Conservation (phyloP, 2,888 invertebrate species). For the Macaria liturata region DNA sequence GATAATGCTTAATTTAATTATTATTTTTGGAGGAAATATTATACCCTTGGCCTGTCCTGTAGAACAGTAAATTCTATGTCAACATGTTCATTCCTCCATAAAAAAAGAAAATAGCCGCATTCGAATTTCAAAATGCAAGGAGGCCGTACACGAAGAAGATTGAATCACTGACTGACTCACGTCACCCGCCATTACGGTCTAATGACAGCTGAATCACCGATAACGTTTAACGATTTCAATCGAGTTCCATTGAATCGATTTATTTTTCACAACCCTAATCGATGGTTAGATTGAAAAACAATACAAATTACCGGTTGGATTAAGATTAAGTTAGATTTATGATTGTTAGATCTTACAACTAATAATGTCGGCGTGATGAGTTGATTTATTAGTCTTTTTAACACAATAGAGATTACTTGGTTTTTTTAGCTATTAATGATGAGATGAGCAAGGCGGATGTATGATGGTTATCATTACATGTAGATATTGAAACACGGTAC, state of each 20-base stretch:
- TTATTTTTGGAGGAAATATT: too few species aligned
- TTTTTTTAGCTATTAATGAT: neutral
- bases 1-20: too few species aligned
- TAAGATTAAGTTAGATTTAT: conserved; percentile 1
- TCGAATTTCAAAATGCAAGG: conserved; percentile 30
- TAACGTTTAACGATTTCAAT: conserved; percentile 39
- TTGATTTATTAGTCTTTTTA: neutral
- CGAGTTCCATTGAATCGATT: conserved; percentile 39
- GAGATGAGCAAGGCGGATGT: too few species aligned
- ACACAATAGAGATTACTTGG: neutral
- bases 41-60: too few species aligned
- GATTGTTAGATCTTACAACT: neutral
- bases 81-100: too few species aligned
- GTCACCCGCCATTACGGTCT: conserved; percentile 38
- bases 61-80: too few species aligned
- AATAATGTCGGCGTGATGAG: too few species aligned
- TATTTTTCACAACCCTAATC: conserved; percentile 33
- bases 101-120: conserved; percentile 22
- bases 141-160: conserved; percentile 29
- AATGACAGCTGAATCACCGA: conserved; percentile 42
- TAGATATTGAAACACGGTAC: too few species aligned
- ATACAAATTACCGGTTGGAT: conserved; percentile 9
- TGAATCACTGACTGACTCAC: conserved; percentile 37
- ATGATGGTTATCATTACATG: too few species aligned
- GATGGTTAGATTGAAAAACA: conserved; percentile 24